These are phyloP conservation scores for Otus sunia DNA, from an alignment of 2,113 vertebrate genomes.

Conservation along the genomic window DNA sequence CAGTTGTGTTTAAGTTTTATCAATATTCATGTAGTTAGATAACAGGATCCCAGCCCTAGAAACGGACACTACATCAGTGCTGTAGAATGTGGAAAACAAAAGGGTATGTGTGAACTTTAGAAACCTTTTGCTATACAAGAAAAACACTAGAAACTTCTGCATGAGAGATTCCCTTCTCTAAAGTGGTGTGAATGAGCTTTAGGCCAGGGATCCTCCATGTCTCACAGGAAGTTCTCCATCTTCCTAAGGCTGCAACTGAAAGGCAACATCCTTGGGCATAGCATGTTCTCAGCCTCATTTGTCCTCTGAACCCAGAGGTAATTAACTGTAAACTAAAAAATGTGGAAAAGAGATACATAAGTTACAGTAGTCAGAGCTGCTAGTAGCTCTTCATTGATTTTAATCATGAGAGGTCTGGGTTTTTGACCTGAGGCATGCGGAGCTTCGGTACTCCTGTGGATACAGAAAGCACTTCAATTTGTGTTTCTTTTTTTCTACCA, in stretches of 20 bases:
- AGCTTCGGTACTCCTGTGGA: not conserved
- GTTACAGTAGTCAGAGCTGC: not conserved
- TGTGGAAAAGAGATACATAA: not conserved
- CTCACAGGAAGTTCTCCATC: not conserved
- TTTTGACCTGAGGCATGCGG: not conserved
- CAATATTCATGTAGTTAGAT: not conserved
- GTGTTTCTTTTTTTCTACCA: not conserved
- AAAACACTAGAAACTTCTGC: not conserved
- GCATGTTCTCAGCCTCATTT: not conserved
- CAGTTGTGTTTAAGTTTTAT: not conserved
- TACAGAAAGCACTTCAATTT: not conserved
- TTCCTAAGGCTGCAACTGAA: not conserved
- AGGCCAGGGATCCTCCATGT: not conserved
- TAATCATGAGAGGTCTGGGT: not conserved
- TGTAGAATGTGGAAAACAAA: not conserved
- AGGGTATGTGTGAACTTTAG: accelerated
- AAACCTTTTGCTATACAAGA: not conserved
- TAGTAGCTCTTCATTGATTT: not conserved
- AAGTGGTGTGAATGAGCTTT: not conserved
- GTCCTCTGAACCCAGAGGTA: not conserved
- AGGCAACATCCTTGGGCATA: not conserved
- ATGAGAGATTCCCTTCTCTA: not conserved
- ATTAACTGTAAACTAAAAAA: not conserved
- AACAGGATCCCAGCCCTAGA: not conserved
- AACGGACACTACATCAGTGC: too few relatives aligned